Evolutionary conservation across 2,888 invertebrate species (phyloP), one percentile per base, ranked within the genome.

Genomic region (Microplitis manilae): DNA sequence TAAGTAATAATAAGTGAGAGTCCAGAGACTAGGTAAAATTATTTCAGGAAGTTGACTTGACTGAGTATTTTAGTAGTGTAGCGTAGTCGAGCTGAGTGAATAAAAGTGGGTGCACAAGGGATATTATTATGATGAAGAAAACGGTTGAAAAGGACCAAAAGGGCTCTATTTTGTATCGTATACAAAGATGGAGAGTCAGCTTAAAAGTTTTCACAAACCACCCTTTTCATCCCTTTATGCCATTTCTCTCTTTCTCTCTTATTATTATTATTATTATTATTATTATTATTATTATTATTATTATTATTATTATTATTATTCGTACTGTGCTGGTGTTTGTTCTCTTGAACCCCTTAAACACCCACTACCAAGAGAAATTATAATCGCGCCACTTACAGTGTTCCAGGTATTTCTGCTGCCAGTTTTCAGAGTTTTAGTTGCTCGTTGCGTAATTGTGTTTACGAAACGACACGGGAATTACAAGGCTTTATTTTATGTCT

Each of bases 311-410:
- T 17, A 68, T 38, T 68, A n/a, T 68, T 40, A 13, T 41, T 41
- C 15, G 40, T 41, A 50, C 9, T 41, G 6, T n/a, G 30, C 30
- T 13, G 50, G 50, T 50, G 50, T 50, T 50, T 50, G 50, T 50
- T 13, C 50, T 50, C 50, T 50, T 50, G 50, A 50, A 50, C 50
- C 50, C 50, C 50, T 50, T 50, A 50, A 50, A 50, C 50, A 50
- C 59, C 69, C 73, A 59, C 68, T 65, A 40, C 65, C 41, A 62
- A n/a, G 81, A 80, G 67, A 86, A 86, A 87, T 86, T 86, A 86
- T 87, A 86, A 87, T 87, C 86, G 85, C 81, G 81, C 85, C 87
- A 86, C 87, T 87, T 85, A 85, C 83, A 79, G 76, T 75, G 81
- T 78, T 69, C 67, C 67, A 68, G 67, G 77, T n/a, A 75, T 68